phyloP scores from a whole-genome alignment of 2,797 vertebrate species.

The Anomalospiza imberbis region DNA sequence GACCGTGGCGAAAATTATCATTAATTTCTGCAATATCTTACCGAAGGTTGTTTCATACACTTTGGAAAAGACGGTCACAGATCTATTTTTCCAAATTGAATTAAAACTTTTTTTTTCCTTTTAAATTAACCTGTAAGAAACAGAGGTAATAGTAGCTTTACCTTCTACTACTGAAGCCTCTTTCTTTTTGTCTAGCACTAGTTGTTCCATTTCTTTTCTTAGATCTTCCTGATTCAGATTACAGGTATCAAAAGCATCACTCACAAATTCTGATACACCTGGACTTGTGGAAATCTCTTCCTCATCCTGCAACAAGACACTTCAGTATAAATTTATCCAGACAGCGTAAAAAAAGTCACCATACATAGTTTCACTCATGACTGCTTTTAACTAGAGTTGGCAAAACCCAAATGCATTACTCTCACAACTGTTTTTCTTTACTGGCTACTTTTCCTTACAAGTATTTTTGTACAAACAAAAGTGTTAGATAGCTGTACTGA shows the following conservation, averaged over 20 bases:
- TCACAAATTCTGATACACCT: conserved; percentile 94
- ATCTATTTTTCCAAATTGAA: background rate
- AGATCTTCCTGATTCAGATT: conserved; percentile 91
- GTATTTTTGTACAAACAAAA: background rate
- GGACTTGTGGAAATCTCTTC: conserved; percentile 96
- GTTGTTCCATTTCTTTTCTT: conserved; percentile 95
- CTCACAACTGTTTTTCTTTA: background rate
- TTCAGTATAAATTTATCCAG: background rate
- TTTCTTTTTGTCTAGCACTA: conserved; percentile 92
- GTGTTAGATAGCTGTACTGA: background rate
- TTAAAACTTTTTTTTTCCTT: background rate
- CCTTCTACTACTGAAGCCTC: conserved; percentile 77
- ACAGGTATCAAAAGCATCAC: conserved; percentile 90
- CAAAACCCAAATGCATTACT: background rate
- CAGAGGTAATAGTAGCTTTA: conserved; percentile 47
- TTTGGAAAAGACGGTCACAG: background rate
- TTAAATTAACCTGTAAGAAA: background rate
- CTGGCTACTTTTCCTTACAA: background rate
- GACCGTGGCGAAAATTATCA: background rate
- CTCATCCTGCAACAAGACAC: conserved; percentile 79
- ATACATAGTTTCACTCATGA: background rate
- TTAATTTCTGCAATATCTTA: background rate
- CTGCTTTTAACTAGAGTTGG: background rate
- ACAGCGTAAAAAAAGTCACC: background rate
- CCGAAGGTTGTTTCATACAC: background rate